phyloP scores from a whole-genome alignment of 2,888 invertebrate species.

The Epirrhoe alternata region DNA sequence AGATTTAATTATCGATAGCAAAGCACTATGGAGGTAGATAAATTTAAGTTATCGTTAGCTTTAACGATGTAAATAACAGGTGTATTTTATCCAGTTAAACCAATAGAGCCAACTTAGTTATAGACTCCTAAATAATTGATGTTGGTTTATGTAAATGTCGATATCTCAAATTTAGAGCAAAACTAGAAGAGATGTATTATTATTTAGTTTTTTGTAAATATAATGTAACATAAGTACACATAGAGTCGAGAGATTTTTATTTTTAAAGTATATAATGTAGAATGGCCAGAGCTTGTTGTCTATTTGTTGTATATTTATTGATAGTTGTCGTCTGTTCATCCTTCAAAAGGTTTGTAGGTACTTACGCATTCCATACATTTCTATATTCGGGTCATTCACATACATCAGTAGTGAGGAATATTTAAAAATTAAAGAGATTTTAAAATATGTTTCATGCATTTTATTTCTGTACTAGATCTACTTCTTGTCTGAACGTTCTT shows the following conservation, averaged over 20 bases:
- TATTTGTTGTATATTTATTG: slow-evolving; percentile 49
- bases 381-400: slow-evolving; percentile 59
- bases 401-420: slow-evolving; percentile 61
- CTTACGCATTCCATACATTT: slow-evolving; percentile 69
- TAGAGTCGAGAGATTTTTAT: slow-evolving; percentile 61
- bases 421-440: slow-evolving; percentile 53
- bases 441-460: slow-evolving; percentile 14
- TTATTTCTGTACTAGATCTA: background rate
- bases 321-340: slow-evolving; percentile 45
- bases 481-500: no score
- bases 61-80: slow-evolving; percentile 62
- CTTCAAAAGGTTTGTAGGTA: slow-evolving; percentile 56
- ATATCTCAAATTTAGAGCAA: slow-evolving; percentile 27
- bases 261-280: slow-evolving; percentile 48
- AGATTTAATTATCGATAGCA: slow-evolving; percentile 28
- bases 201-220: slow-evolving; percentile 69
- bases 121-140: slow-evolving; percentile 28
- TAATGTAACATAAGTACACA: slow-evolving; percentile 64
- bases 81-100: slow-evolving; percentile 60
- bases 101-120: slow-evolving; percentile 27
- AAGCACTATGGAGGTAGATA: slow-evolving; percentile 38
- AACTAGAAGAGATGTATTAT: slow-evolving; percentile 58
- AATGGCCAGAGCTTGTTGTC: slow-evolving; percentile 47
- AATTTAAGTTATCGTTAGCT: slow-evolving; percentile 37
- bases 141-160: slow-evolving; percentile 29